Conservation (phyloP, 2,888 invertebrate species). For the Therioaphis trifolii region DNA sequence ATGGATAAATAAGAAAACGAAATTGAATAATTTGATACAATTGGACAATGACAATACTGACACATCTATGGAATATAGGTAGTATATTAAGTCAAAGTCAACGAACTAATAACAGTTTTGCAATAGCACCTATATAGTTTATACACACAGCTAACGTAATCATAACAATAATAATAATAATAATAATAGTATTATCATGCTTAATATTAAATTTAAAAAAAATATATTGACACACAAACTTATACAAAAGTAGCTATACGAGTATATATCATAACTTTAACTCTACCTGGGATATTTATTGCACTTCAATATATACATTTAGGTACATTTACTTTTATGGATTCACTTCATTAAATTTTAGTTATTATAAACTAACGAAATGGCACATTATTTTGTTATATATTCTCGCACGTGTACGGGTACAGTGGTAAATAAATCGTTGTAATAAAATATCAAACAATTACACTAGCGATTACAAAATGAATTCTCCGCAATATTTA, state of each 20-base stretch:
- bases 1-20: too few species aligned
- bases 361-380: slow-evolving; percentile 6
- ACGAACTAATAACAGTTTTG: not conserved
- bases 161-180: not conserved
- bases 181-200: not conserved
- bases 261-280: slow-evolving; percentile 20
- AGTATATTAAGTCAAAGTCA: not conserved
- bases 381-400: slow-evolving; percentile 45
- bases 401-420: not conserved
- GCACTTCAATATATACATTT: slow-evolving; percentile 26
- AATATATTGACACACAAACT: not conserved
- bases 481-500: not conserved
- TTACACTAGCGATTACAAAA: not conserved
- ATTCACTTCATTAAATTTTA: not conserved
- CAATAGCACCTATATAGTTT: slow-evolving; percentile 29
- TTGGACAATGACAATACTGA: not conserved
- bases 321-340: slow-evolving; percentile 4
- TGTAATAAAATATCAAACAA: not conserved
- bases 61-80: not conserved
- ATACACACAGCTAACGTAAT: slow-evolving; percentile 17
- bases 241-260: not conserved
- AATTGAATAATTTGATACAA: not conserved
- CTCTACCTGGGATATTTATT: slow-evolving; percentile 34
- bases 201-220: slow-evolving; percentile 3
- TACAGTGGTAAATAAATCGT: not conserved